Evolutionary conservation across 2,888 invertebrate genomes (phyloP).

Genomic region (Bellardia bayeri): DNA sequence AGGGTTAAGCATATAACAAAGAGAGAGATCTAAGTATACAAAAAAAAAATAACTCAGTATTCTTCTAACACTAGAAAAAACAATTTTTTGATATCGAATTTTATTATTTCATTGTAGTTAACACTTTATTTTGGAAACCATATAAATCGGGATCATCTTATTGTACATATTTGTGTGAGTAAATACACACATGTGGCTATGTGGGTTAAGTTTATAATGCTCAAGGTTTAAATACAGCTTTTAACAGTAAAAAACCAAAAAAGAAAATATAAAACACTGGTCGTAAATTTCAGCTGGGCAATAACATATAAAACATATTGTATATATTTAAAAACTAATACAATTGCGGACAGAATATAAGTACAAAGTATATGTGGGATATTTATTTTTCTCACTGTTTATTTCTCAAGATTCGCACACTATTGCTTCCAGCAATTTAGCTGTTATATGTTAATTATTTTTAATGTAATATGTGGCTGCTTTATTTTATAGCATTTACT

Average conservation of each 20-base stretch:
- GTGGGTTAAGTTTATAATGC: conserved; percentile 42
- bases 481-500: too few relatives aligned
- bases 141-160: not conserved
- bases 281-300: conserved; percentile 57
- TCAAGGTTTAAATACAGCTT: conserved; percentile 61
- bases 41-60: too few relatives aligned
- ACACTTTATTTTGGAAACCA: too few relatives aligned
- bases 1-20: too few relatives aligned
- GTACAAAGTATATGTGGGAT: not conserved
- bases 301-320: conserved; percentile 50
- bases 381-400: not conserved
- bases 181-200: not conserved
- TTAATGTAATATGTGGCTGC: too few relatives aligned
- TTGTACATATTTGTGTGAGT: not conserved
- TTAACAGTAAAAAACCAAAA: conserved; percentile 30
- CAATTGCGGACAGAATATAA: not conserved
- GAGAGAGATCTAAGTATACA: too few relatives aligned
- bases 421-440: too few relatives aligned
- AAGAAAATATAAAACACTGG: conserved; percentile 35
- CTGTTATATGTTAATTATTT: too few relatives aligned
- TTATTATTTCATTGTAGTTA: too few relatives aligned
- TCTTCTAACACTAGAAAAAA: too few relatives aligned
- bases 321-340: not conserved
- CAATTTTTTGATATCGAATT: too few relatives aligned
- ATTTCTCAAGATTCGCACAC: too few relatives aligned